phyloP scores from a whole-genome alignment of 2,797 vertebrate genomes.

The Gymnocypris eckloni region DNA sequence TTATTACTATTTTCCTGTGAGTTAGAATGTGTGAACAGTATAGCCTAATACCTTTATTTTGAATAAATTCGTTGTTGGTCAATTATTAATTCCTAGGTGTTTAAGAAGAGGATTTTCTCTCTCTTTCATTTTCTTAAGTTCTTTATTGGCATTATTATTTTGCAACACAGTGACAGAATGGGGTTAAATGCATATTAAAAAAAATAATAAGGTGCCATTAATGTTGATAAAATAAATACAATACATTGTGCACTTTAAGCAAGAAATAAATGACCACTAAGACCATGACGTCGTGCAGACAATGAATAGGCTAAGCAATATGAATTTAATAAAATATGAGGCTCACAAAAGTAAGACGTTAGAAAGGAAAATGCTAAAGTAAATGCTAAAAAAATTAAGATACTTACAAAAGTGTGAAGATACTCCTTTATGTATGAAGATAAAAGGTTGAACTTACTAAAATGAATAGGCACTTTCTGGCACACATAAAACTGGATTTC shows the following conservation, averaged over 20 bases:
- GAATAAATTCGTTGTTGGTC: not conserved
- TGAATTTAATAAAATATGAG: not conserved
- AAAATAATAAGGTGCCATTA: not conserved
- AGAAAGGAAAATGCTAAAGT: not conserved
- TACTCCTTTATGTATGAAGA: not conserved
- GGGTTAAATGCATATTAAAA: not conserved
- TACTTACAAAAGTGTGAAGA: not conserved
- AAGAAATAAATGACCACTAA: not conserved
- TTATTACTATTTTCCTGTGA: not conserved
- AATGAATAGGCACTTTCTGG: not conserved
- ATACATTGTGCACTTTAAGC: not conserved
- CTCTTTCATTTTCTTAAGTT: not conserved
- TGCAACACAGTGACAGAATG: not conserved
- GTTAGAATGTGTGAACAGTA: not conserved
- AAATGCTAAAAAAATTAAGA: not conserved
- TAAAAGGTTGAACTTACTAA: not conserved
- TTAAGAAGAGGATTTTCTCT: not conserved
- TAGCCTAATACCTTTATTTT: not conserved
- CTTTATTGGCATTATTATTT: not conserved
- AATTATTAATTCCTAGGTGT: not conserved
- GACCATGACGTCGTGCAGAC: not conserved
- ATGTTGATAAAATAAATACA: not conserved
- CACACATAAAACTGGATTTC: not conserved
- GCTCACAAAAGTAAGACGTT: not conserved
- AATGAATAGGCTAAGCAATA: not conserved